Evolutionary conservation across 2,113 vertebrate genomes (phyloP).

Genomic region (Sinocyclocheilus maitianheensis): DNA sequence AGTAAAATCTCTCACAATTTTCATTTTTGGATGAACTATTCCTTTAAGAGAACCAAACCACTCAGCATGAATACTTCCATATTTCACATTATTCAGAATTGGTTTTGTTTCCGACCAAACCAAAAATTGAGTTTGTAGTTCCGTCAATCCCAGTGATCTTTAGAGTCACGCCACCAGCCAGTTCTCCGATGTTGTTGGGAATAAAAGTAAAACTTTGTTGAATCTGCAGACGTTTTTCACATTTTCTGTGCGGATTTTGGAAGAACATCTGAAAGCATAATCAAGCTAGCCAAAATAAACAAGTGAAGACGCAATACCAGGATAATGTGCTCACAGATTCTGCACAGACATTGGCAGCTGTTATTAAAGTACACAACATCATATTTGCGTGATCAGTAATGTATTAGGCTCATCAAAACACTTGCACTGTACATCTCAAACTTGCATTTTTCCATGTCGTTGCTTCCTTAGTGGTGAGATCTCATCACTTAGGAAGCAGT

Average conservation of each 20-base stretch:
- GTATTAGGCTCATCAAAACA: neutral
- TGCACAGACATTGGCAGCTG: too few species aligned
- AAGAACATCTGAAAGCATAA: neutral
- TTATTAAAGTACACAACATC: neutral
- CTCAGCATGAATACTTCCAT: neutral
- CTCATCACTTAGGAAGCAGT: slow-evolving; percentile 10
- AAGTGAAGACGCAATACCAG: neutral
- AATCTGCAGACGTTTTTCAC: neutral
- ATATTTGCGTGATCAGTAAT: neutral
- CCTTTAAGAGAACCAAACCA: neutral
- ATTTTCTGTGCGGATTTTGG: neutral
- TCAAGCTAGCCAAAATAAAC: slow-evolving; percentile 8
- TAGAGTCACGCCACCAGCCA: neutral
- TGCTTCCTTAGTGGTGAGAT: slow-evolving; percentile 20
- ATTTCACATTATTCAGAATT: neutral
- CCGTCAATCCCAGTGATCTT: neutral
- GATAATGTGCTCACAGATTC: too few species aligned
- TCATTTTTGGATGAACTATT: too few species aligned
- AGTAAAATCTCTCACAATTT: too few species aligned
- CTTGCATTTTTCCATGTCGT: neutral
- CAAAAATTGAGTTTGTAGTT: neutral
- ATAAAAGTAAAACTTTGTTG: neutral
- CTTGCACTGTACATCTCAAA: slow-evolving; percentile 14
- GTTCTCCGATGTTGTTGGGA: neutral
- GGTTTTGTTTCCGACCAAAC: neutral